Base-by-base conservation (phyloP, 2,113 vertebrate genomes). In the Pao palembangensis region DNA sequence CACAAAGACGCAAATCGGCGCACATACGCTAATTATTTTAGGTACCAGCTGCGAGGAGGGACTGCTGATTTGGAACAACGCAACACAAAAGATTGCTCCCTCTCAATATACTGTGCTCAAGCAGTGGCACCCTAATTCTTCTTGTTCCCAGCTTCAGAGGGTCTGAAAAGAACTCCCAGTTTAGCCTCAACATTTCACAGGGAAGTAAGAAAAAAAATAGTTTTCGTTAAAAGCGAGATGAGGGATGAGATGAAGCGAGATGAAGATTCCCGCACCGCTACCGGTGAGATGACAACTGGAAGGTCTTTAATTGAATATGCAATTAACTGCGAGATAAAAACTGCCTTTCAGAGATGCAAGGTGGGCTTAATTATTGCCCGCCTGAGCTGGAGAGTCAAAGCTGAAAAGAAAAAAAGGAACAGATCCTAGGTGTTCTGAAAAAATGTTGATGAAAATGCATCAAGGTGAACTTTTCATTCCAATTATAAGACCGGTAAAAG, bases 161-260 rank as follows among this genome's bases (percentile, higher is more conserved):
- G 68, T 71, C 67, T 63, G 64, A 59, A 53, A 46, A 80, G 63
- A 75, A 48, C 61, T 62, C 60, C 48, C 57, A 59, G 87, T 75
- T 84, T 78, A 88, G 80, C 81, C 75, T 70, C 49, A 72, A 82
- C 75, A 69, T 62, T 80, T 80, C 84, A 61, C 75, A 61, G 79
- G 71, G 72, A 69, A 87, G 69, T 55, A 64, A 81, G 86, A 86
- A 49, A 85, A 83, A 87, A 86, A 49, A 85, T 69, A 5, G 63
- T 83, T 81, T 87, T 17, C 76, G 85, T 91, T 87, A 90, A 86
- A 85, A 80, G 65, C 70, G 64, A 83, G 84, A 91, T 89, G 84
- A 83, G 81, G 87, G 79, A 68, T 73, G n/a, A n/a, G n/a, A n/a
- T n/a, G n/a, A n/a, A n/a, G n/a, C n/a, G n/a, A n/a, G n/a, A n/a